Evolutionary conservation across 2,797 vertebrate species (phyloP).

Genomic region (Rhinoraja longicauda): DNA sequence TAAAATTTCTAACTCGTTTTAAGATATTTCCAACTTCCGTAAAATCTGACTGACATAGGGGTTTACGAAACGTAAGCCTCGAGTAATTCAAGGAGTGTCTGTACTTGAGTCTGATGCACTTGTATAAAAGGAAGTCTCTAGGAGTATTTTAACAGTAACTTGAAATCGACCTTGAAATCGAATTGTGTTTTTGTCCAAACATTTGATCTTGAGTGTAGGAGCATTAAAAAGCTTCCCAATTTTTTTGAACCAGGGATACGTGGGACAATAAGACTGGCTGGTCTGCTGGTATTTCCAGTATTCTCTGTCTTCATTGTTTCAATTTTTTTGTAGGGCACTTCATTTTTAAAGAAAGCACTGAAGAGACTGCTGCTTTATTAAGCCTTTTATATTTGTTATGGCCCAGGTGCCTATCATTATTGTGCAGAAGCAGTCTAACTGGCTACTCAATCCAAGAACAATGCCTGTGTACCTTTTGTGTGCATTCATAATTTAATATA

Average conservation of each 20-base stretch:
- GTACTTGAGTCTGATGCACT: no score
- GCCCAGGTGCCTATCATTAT: background rate
- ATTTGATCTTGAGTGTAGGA: background rate
- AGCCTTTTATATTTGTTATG: background rate
- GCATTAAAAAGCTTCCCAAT: background rate
- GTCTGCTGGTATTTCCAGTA: no score
- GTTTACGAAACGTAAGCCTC: no score
- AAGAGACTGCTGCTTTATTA: background rate
- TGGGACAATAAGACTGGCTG: no score
- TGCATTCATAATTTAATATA: constrained; percentile 14
- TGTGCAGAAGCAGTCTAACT: background rate
- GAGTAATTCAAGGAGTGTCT: no score
- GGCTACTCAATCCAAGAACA: background rate
- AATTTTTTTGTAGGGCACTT: background rate
- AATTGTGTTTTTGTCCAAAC: background rate
- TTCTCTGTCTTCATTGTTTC: no score
- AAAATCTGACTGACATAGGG: no score
- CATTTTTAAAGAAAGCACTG: background rate
- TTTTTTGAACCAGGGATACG: background rate
- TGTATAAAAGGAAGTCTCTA: background rate
- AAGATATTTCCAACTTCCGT: no score
- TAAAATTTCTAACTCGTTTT: no score
- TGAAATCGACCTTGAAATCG: background rate
- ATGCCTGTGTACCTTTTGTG: background rate
- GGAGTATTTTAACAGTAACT: background rate